Evolutionary conservation across 2,888 invertebrate genomes (phyloP), one percentile per base, ranked within the genome.

Genomic region (Drosophila differens): DNA sequence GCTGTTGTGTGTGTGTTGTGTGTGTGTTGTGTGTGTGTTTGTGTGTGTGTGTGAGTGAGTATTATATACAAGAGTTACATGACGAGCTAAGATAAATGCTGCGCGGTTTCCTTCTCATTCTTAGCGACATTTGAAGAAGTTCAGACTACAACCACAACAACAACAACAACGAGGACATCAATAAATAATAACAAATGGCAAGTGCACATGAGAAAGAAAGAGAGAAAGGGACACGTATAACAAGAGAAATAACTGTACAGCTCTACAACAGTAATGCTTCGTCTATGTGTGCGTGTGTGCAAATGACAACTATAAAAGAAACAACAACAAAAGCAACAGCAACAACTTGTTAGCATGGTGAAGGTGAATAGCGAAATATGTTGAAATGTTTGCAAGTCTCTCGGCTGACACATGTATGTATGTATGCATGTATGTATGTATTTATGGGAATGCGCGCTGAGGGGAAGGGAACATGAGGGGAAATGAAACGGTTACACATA

Each of bases 171-270:
- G 41, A 30, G 12, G 37, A 58, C 58, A 32, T 6, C 32, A 44
- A 52, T 51, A 67, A 53, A 52, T 47, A 16, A 47, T 47, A 54
- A 57, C 44, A 44, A 54, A 57, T 63, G 37, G 51, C 44, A 53
- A 61, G 53, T 61, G 58, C 60, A 49, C 30, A 75, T 70, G 77
- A 59, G 44, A 22, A n/a, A 59, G 44, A 74, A 12, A 28, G 52
- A 49, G 33, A 58, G 44, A 32, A 39, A 35, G 30, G 44, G 37
- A 68, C 16, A 30, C 16, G 51, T 28, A 19, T 28, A 51, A 47
- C 22, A 22, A 22, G 6, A 25, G 47, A 16, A 47, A 25, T 47
- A 47, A 47, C 47, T 16, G 47, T 16, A 47, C 9, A 16, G 9
- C 47, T 14, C 5, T 35, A 22, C 47, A 25, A 16, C 16, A 16